phyloP scores from a whole-genome alignment of 2,113 vertebrate species.

The Ursus arctos region DNA sequence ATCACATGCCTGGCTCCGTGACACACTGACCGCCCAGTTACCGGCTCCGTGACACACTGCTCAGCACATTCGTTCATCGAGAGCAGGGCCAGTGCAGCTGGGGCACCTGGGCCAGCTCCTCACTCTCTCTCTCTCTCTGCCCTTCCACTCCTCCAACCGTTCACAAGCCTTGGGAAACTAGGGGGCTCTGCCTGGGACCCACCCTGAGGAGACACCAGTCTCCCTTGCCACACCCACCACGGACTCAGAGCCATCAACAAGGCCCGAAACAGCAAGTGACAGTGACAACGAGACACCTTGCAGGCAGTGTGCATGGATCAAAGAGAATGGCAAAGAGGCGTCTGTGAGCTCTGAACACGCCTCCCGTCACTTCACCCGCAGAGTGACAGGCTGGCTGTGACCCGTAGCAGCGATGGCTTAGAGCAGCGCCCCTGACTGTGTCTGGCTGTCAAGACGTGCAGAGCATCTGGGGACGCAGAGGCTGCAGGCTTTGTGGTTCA shows the following conservation, averaged over 20 bases:
- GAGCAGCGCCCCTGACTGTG: not conserved
- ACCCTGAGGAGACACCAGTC: conserved; percentile 77
- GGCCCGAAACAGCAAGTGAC: conserved; percentile 72
- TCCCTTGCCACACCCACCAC: conserved; percentile 64
- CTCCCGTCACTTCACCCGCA: conserved; percentile 78
- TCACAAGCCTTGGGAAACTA: not conserved
- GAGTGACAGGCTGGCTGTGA: conserved; percentile 77
- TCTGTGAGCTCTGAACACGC: conserved; percentile 57
- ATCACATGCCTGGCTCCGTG: accelerated
- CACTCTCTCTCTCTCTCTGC: not conserved
- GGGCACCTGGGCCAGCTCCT: not conserved
- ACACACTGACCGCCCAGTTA: not conserved
- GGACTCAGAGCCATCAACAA: conserved; percentile 65
- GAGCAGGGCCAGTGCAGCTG: not conserved
- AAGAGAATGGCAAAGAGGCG: conserved; percentile 72
- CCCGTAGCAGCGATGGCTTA: conserved; percentile 42
- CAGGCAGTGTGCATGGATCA: conserved; percentile 79
- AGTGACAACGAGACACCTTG: conserved; percentile 64
- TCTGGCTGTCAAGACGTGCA: conserved; percentile 29
- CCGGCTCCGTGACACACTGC: accelerated
- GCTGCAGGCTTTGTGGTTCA: not conserved
- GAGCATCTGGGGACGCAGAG: not conserved
- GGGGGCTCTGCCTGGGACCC: not conserved
- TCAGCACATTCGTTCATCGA: not conserved
- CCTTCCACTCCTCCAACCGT: not conserved